Evolutionary conservation across 2,797 vertebrate genomes (phyloP), one percentile per base, ranked within the genome.

Genomic region (Halcyon badia): DNA sequence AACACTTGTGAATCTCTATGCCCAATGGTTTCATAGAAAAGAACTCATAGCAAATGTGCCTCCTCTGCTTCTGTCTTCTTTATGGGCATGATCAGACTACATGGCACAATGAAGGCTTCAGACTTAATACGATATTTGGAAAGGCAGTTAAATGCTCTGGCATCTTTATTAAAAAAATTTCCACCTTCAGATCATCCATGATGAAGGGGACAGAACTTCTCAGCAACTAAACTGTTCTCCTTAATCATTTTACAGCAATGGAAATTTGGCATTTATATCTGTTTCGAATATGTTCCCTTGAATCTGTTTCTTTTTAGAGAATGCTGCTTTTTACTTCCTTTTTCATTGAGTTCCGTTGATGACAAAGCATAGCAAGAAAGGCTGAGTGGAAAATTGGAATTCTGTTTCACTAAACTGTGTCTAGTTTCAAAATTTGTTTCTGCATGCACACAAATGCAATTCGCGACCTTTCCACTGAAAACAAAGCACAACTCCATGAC

Each of bases 241-340:
- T 76, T 75, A 57, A 86, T 37, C 58, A 82, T 76, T 93, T 94
- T 82, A 87, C 33, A 24, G 84, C 82, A 62, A 28, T 72, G 84
- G 96, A 96, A 96, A 91, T 87, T 58, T 95, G 82, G 78, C 87
- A 79, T 93, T 96, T 87, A 26, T 84, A 79, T 68, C 84, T 77
- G 26, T 73, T 90, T 90, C 69, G 88, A 90, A 24, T 83, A 66
- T 39, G 31, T 73, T 95, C 78, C 70, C 84, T 79, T 57, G 14
- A 91, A 88, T 70, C 82, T 87, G 76, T 95, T 95, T 95, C 79
- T 51, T 90, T 91, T 91, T 86, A 90, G 39, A 30, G 6, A 94
- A 85, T 57, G 49, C 52, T 86, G 62, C 76, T 54, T 94, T 85
- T 88, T 70, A 65, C 83, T 96, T 92, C 85, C 54, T 87, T 84